Conservation (phyloP, 2,113 vertebrate species). For the Vicugna pacos region DNA sequence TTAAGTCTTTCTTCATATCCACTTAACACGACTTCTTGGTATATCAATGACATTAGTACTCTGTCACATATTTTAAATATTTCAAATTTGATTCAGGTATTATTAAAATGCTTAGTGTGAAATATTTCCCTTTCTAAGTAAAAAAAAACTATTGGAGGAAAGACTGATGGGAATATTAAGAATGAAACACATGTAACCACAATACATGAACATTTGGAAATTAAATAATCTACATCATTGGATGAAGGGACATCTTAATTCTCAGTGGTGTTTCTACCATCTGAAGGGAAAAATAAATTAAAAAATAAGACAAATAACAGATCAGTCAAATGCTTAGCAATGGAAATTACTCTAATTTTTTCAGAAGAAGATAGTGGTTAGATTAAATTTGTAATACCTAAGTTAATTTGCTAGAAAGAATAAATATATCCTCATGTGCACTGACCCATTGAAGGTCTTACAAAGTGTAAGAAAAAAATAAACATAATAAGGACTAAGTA, state of each 20-base stretch:
- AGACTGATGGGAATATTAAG: neutral
- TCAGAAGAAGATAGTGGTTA: neutral
- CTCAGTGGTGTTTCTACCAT: neutral
- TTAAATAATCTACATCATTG: neutral
- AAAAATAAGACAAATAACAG: constrained; percentile 6
- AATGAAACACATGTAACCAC: neutral
- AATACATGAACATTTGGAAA: neutral
- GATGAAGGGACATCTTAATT: neutral
- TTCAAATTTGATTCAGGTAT: constrained; percentile 18
- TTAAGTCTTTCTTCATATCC: neutral
- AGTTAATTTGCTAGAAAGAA: constrained; percentile 18
- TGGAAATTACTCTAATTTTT: constrained; percentile 32
- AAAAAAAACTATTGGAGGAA: neutral
- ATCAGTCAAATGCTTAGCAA: constrained; percentile 26
- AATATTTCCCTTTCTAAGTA: constrained; percentile 22
- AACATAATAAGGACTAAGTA: neutral
- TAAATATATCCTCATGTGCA: neutral
- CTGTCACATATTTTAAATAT: neutral
- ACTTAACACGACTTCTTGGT: neutral
- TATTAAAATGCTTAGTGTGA: constrained; percentile 22
- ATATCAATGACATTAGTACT: neutral
- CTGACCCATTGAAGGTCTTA: neutral
- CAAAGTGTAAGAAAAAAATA: constrained; percentile 11
- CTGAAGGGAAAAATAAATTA: neutral
- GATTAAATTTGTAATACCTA: neutral